Percentiles rank a stretch among this genome's conserved stretches.
Conservation (phyloP, 53 echinoderm and acorn worm genomes). For the Apostichopus leukothele region DNA sequence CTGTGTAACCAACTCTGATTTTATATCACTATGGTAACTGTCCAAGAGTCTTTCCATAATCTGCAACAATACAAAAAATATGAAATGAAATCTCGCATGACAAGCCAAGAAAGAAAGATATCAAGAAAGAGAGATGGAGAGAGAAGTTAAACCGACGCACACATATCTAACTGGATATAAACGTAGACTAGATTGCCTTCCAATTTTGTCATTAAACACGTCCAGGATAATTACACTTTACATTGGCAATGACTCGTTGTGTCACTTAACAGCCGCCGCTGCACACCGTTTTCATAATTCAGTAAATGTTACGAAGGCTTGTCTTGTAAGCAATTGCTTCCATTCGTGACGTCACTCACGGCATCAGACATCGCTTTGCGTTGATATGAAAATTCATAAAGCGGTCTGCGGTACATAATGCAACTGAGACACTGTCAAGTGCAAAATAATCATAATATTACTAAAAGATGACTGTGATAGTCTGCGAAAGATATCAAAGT, state of each 20-base stretch:
- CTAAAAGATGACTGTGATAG: too few species aligned
- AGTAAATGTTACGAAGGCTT: background rate
- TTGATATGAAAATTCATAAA: slow-evolving; percentile 2
- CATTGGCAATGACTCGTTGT: background rate
- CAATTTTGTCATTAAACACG: background rate
- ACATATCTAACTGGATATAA: too few species aligned
- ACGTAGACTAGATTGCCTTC: background rate
- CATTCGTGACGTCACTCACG: slow-evolving; percentile 7
- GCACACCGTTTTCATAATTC: background rate
- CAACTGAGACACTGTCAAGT: background rate
- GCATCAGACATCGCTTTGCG: background rate
- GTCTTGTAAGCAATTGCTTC: slow-evolving; percentile 9
- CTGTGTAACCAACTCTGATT: too few species aligned
- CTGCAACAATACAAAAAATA: too few species aligned
- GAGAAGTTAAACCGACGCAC: too few species aligned
- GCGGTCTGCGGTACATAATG: background rate
- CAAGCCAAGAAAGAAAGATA: too few species aligned
- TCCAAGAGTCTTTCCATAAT: too few species aligned
- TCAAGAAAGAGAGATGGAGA: too few species aligned
- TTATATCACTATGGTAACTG: too few species aligned
- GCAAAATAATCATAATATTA: too few species aligned
- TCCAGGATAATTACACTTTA: background rate
- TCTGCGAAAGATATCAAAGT: background rate
- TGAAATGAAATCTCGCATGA: too few species aligned
- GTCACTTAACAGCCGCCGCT: background rate